Conservation (phyloP, 2,797 vertebrate species). For the Poliocrania exsul region DNA sequence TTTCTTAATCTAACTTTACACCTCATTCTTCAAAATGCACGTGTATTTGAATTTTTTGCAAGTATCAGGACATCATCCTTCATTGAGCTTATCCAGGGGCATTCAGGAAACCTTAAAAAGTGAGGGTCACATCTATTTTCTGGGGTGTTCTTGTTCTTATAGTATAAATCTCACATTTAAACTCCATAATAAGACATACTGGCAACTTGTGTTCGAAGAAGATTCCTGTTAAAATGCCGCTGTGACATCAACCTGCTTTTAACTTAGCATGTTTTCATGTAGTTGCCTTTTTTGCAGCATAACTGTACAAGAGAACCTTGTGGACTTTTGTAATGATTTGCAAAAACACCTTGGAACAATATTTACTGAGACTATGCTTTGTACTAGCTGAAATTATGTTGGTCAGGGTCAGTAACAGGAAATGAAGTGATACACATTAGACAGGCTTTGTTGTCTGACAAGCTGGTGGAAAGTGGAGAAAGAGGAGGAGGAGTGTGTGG, state of each 20-base stretch:
- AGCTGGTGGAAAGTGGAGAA: background rate
- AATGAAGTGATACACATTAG: background rate
- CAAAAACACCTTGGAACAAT: background rate
- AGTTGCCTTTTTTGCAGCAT: background rate
- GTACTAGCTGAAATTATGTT: background rate
- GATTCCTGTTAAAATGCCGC: background rate
- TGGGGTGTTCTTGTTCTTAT: background rate
- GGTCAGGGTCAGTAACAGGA: background rate
- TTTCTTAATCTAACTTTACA: background rate
- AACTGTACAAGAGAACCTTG: background rate
- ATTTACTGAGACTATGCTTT: background rate
- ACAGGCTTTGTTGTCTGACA: background rate
- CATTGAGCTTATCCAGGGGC: background rate
- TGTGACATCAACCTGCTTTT: background rate
- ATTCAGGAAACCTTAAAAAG: background rate
- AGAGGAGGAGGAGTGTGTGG: background rate
- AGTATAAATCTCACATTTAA: background rate
- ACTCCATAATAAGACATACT: background rate
- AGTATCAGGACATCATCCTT: background rate
- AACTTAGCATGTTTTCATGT: background rate
- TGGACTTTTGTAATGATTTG: background rate
- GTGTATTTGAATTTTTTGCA: background rate
- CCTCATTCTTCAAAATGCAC: background rate
- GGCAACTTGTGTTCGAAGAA: background rate
- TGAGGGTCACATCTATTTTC: background rate